phyloP scores from a whole-genome alignment of 2,888 invertebrate species.

The Deilephila porcellus region DNA sequence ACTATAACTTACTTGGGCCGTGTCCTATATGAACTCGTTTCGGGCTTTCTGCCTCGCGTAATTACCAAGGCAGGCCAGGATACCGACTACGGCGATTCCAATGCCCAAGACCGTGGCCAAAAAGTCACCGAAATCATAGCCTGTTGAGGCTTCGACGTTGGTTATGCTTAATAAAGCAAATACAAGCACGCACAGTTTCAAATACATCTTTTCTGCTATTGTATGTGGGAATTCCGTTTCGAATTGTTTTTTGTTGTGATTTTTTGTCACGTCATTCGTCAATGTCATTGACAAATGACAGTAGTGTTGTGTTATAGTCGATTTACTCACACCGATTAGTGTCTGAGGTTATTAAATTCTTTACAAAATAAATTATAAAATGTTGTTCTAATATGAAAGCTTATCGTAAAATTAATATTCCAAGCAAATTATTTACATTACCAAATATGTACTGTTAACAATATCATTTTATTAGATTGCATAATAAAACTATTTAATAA shows the following conservation, averaged over 20 bases:
- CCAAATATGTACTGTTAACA: no score
- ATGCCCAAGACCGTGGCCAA: slow-evolving; percentile 87
- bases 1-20: not conserved
- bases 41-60: slow-evolving; percentile 87
- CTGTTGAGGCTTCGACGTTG: slow-evolving; percentile 79
- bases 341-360: no score
- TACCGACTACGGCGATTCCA: slow-evolving; percentile 84
- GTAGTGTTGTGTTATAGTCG: not conserved
- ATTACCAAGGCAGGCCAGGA: slow-evolving; percentile 88
- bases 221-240: not conserved
- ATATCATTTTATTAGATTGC: no score
- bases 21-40: slow-evolving; percentile 75
- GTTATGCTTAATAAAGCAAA: slow-evolving; percentile 68
- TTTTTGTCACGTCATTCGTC: slow-evolving; percentile 15
- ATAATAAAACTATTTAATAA: no score
- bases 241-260: slow-evolving; percentile 16
- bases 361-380: no score
- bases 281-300: not conserved
- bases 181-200: slow-evolving; percentile 64
- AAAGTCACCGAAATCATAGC: slow-evolving; percentile 88
- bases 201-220: slow-evolving; percentile 61
- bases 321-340: not conserved
- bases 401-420: no score
- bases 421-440: no score
- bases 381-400: no score